phyloP scores from a whole-genome alignment of 2,888 invertebrate genomes.

The Panzeria rudis region DNA sequence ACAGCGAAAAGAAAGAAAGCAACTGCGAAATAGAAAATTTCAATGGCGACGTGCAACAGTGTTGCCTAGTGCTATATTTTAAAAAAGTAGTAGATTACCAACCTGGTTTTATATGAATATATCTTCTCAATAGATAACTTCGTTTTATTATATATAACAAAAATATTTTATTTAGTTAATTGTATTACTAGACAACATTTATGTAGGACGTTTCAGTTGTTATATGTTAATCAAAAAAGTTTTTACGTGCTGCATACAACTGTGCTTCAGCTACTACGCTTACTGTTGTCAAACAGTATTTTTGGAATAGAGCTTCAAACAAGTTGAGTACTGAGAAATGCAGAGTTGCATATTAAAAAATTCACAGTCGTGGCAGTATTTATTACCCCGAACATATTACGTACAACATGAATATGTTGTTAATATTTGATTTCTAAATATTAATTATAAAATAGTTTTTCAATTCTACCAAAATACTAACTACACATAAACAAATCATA shows the following conservation, averaged over 20 bases:
- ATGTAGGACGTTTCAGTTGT: no score
- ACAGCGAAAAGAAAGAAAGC: conserved; percentile 78
- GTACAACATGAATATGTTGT: no score
- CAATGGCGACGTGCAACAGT: conserved; percentile 61
- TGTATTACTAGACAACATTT: no score
- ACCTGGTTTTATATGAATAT: neutral
- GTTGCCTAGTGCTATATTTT: conserved; percentile 28
- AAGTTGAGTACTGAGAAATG: neutral
- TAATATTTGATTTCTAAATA: no score
- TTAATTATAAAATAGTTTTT: no score
- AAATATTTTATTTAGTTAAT: neutral
- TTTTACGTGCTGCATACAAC: conserved; percentile 22
- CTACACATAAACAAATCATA: no score
- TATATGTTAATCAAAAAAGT: no score
- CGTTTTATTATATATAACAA: no score
- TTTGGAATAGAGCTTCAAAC: conserved; percentile 46
- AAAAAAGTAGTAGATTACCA: conserved; percentile 50
- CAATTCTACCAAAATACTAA: no score
- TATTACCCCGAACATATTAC: no score
- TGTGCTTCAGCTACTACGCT: neutral
- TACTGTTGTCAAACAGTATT: conserved; percentile 9
- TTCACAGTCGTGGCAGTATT: no score
- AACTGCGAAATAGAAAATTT: conserved; percentile 54
- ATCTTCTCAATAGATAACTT: no score
- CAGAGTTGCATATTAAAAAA: conserved; percentile 30